Evolutionary conservation across 2,797 vertebrate genomes (phyloP).

Genomic region (Merluccius polli): DNA sequence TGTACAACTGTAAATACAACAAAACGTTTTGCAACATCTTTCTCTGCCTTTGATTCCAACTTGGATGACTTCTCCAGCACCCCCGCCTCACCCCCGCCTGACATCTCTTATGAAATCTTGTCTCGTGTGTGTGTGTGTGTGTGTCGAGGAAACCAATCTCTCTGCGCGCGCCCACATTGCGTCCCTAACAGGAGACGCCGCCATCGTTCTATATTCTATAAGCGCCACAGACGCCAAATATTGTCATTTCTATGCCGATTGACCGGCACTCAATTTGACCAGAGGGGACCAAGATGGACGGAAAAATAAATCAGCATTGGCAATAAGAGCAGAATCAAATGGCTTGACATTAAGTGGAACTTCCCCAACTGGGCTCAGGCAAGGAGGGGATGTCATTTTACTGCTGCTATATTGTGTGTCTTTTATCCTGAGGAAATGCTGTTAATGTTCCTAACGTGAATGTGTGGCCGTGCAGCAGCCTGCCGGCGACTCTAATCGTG

Average conservation of each 20-base stretch:
- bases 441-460: slow-evolving; percentile 52
- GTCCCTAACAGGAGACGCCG: not conserved
- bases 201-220: not conserved
- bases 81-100: not conserved
- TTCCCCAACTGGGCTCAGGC: slow-evolving; percentile 50
- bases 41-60: not conserved
- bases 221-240: not conserved
- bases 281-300: slow-evolving; percentile 33
- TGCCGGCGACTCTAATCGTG: slow-evolving; percentile 61
- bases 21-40: not conserved
- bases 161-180: not conserved
- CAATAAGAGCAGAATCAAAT: slow-evolving; percentile 62
- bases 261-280: not conserved
- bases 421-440: slow-evolving; percentile 55
- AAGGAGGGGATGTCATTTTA: slow-evolving; percentile 55
- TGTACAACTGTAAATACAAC: not conserved
- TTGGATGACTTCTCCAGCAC: not conserved
- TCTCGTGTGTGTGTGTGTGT: not conserved
- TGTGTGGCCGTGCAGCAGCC: slow-evolving; percentile 51
- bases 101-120: not conserved
- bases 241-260: not conserved
- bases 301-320: slow-evolving; percentile 54
- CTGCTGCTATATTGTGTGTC: slow-evolving; percentile 57
- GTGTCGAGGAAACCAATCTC: too few species aligned
- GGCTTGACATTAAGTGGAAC: slow-evolving; percentile 45